Base-by-base conservation (phyloP, 2,797 vertebrate genomes). In the Staurois parvus region DNA sequence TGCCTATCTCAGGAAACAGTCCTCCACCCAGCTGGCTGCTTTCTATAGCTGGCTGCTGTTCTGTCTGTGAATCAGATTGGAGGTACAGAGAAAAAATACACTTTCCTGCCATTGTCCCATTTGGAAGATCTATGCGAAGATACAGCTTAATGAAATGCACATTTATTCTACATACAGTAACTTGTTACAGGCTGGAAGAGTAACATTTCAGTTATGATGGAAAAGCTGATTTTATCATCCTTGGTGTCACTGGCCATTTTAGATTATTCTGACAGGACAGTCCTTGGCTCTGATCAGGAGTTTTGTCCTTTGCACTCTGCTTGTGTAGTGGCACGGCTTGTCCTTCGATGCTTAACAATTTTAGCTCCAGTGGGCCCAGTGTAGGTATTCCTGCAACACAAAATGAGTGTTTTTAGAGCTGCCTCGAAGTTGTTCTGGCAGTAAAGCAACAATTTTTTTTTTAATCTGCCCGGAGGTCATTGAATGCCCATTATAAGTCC, bases 321-420 rank as follows among this genome's bases (percentile, higher is more conserved):
- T 87, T 19, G 45, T 94, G 89, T 83, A 95, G 88, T 8, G 91
- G 90, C 86, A 90, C 88, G 10, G 93, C 83, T 87, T 86, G 89
- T 88, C 96, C 94, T 64, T 93, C 48, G 19, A 94, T 86, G 2
- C 85, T 88, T 90, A 96, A 91, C 28, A 92, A 88, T 66, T 88
- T 93, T 86, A 93, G 90, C 87, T 93, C 90, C 91, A 95, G 79
- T 67, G 90, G 86, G 10, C 89, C 93, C 92, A 95, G 86, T 96
- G 92, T 88, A 92, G 76, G 48, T 52, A 52, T 19, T 52, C 48
- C 48, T 52, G 48, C 48, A 52, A 52, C 17, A 19, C 17, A 52
- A 52, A 19, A 52, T 1, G 10, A 0, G 10, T 52, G 17, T 19
- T 5, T 52, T 52, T 11, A 19, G 48, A 52, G 17, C 17, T 52